phyloP scores from a whole-genome alignment of 2,113 vertebrate genomes.

The Daboia siamensis region DNA sequence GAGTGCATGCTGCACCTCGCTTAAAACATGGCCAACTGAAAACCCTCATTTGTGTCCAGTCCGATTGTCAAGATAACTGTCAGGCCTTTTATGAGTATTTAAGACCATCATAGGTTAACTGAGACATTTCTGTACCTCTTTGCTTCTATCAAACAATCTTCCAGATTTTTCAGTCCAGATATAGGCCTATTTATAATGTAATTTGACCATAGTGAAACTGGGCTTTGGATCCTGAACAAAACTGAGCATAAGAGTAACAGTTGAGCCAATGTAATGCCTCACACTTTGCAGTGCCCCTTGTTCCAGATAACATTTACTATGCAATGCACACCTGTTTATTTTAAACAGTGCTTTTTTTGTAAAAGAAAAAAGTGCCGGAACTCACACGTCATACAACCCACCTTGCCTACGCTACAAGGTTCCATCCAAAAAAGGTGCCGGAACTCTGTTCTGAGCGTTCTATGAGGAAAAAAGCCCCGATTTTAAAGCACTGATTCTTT shows the following conservation, averaged over 20 bases:
- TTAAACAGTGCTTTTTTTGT: too few relatives aligned
- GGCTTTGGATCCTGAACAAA: neutral
- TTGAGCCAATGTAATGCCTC: neutral
- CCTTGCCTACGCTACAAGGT: too few relatives aligned
- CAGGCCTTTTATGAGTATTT: neutral
- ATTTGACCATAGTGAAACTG: neutral
- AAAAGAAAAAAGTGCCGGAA: too few relatives aligned
- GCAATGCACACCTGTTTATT: neutral
- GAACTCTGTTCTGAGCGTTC: too few relatives aligned
- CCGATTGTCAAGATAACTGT: neutral
- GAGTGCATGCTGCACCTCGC: neutral
- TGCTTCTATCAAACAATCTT: neutral
- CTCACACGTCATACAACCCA: too few relatives aligned
- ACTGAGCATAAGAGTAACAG: neutral
- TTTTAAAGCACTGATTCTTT: neutral
- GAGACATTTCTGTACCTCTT: neutral
- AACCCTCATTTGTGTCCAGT: neutral
- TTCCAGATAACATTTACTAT: neutral
- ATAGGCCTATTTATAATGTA: neutral
- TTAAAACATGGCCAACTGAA: neutral
- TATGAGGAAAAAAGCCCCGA: too few relatives aligned
- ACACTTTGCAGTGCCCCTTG: neutral
- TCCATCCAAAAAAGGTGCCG: too few relatives aligned
- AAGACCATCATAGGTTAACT: neutral
- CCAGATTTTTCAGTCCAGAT: neutral